Base-by-base conservation (phyloP, 1,140 invertebrate species). In the Thaumatotibia leucotreta region DNA sequence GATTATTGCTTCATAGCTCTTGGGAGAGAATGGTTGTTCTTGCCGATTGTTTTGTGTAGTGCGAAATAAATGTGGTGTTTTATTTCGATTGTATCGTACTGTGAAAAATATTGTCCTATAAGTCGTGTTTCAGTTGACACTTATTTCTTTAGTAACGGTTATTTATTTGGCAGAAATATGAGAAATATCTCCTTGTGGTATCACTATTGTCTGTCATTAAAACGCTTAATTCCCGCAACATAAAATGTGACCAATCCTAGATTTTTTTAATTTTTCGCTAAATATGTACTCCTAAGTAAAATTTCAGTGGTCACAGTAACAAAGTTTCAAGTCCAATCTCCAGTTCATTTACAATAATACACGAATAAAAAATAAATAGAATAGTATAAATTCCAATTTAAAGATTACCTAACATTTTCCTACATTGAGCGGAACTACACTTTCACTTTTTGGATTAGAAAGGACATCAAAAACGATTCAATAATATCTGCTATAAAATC, bases 1-100 rank as follows among this genome's bases (percentile, higher is more conserved):
- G 72, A 67, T 80, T 63, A 63, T 63, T 72, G 61, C 65, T 64
- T 66, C 31, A 64, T 58, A 45, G 32, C 14, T 33, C 61, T 65
- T 35, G 10, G n/a, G n/a, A 64, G 33, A 29, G 61, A 67, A 52
- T 23, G 50, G 39, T 31, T 33, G 52, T 14, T 27, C 33, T n/a
- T n/a, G n/a, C n/a, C n/a, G n/a, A n/a, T n/a, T n/a, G n/a, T n/a
- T n/a, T n/a, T 54, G 29, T 64, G 63, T 29, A 50, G 29, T 24
- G 23, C 9, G n/a, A 20, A 9, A 45, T 45, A 6, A 11, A 45
- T 29, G 39, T 20, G 39, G 20, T 5, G 17, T 20, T 20, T 2
- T 2, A 20, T 45, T 45, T 45, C 39, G 17, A 20, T 20, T 20
- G 39, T 45, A 20, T 5, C n/a, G 17, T 20, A 45, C n/a, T 4